These are phyloP conservation scores for Chiloscyllium plagiosum DNA, from an alignment of 2,113 vertebrate genomes.

Conservation along the genomic window DNA sequence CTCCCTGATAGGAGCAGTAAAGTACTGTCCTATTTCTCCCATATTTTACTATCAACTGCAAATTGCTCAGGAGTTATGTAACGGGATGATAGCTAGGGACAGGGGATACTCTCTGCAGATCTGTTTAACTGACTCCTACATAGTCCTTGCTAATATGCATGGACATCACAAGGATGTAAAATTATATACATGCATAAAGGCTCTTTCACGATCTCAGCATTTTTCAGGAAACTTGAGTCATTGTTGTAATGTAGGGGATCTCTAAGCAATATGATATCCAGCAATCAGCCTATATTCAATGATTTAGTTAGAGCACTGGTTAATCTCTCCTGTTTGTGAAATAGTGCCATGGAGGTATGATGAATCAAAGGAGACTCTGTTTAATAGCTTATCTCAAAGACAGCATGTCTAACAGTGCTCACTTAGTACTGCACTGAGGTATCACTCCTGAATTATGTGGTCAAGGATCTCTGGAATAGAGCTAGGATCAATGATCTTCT, in stretches of 20 bases:
- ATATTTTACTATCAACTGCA: not conserved
- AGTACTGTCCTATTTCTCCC: no score
- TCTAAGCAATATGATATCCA: not conserved
- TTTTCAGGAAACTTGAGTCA: not conserved
- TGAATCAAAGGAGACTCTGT: no score
- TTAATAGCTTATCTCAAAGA: no score
- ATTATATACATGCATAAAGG: not conserved
- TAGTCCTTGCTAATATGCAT: not conserved
- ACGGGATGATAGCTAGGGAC: not conserved
- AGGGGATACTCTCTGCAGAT: not conserved
- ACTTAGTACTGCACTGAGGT: not conserved
- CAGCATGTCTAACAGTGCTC: no score
- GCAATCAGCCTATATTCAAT: not conserved
- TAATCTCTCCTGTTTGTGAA: no score
- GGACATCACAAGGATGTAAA: not conserved
- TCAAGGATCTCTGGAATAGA: not conserved
- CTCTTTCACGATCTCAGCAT: not conserved
- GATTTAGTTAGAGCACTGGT: no score
- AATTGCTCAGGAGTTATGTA: not conserved
- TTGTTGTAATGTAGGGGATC: not conserved
- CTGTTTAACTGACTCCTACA: not conserved
- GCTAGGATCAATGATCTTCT: not conserved
- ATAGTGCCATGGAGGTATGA: no score
- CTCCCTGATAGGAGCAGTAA: no score
- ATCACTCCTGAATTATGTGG: not conserved